Percentiles rank a stretch among this genome's conserved stretches.
phyloP scores from a whole-genome alignment of 2,797 vertebrate species.

The Odontamblyopus rebecca region DNA sequence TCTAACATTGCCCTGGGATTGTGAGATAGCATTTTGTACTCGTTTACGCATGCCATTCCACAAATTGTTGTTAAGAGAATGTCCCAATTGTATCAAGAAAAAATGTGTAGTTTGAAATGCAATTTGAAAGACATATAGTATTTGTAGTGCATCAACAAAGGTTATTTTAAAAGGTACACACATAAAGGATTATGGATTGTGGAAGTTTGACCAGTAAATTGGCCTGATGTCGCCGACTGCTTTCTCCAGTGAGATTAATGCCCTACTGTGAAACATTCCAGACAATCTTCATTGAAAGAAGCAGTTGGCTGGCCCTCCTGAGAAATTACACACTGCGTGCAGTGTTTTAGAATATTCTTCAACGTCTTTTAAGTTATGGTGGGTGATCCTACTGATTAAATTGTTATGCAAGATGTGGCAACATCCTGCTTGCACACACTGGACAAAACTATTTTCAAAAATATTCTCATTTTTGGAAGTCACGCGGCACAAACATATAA shows the following conservation, averaged over 20 bases:
- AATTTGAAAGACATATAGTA: neutral
- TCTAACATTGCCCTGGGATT: constrained; percentile 23
- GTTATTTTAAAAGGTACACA: neutral
- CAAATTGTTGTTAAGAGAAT: neutral
- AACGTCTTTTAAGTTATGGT: no score
- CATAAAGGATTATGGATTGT: no score
- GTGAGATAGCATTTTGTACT: constrained; percentile 18
- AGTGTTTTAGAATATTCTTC: no score
- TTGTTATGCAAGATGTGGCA: no score
- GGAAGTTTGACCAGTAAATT: no score
- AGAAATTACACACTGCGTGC: no score
- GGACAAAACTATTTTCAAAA: neutral
- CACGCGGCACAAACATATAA: neutral
- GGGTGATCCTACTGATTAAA: no score
- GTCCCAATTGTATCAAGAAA: neutral
- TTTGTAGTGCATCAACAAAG: neutral
- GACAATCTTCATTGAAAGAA: no score
- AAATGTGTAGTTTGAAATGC: neutral
- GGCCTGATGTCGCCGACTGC: no score
- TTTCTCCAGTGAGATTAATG: no score
- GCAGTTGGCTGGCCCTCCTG: no score
- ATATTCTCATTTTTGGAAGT: neutral
- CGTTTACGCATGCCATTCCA: neutral
- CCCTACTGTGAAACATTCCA: no score
- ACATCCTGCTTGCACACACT: neutral